Evolutionary conservation across 2,113 vertebrate genomes (phyloP).

Genomic region (Entelurus aequoreus): DNA sequence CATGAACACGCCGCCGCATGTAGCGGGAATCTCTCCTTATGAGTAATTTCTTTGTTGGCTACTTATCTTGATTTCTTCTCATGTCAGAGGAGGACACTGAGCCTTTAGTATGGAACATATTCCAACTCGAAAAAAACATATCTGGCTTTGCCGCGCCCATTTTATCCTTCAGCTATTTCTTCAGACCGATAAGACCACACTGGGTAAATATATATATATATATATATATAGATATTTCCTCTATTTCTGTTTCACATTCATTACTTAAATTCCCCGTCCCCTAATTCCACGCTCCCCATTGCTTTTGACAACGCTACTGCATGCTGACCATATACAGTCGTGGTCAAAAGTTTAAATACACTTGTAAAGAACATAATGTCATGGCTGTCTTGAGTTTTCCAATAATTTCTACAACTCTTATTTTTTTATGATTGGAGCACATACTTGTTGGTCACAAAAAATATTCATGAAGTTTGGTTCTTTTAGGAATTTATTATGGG

Average conservation of each 20-base stretch:
- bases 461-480: too few relatives aligned
- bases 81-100: conserved; percentile 37
- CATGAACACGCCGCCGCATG: conserved; percentile 27
- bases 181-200: conserved; percentile 24
- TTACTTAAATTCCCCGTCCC: conserved; percentile 42
- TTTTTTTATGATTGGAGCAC: too few relatives aligned
- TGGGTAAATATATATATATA: not conserved
- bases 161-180: conserved; percentile 35
- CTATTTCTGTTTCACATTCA: conserved; percentile 35
- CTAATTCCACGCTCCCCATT: conserved; percentile 29
- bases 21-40: conserved; percentile 28
- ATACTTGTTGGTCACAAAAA: too few relatives aligned
- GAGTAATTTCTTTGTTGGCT: conserved; percentile 45
- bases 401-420: too few relatives aligned
- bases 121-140: conserved; percentile 43
- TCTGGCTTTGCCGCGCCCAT: conserved; percentile 26
- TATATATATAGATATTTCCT: not conserved
- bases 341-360: too few relatives aligned
- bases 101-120: conserved; percentile 16
- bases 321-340: conserved; percentile 15
- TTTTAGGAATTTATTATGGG: too few relatives aligned
- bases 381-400: too few relatives aligned
- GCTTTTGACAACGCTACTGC: conserved; percentile 21
- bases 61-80: conserved; percentile 54
- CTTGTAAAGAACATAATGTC: too few relatives aligned